Evolutionary conservation across 2,113 vertebrate species (phyloP), one percentile per base, ranked within the genome.

Genomic region (Oxygymnocypris stewartii): DNA sequence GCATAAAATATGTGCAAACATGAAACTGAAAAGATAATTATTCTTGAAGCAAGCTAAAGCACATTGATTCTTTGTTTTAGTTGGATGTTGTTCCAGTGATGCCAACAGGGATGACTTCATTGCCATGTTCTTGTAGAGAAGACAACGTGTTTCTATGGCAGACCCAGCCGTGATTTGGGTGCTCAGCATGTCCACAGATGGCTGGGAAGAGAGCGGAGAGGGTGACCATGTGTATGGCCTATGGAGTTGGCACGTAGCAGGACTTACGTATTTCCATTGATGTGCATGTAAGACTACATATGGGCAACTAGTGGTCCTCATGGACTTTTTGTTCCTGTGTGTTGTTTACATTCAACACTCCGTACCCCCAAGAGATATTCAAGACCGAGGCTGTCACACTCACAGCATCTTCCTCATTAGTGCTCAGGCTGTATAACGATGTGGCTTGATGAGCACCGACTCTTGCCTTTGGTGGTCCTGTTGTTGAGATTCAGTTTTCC

Each of bases 381-480:
- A 69, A 31, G 44, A 82, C 25, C 2, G n/a, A 31, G 80, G n/a
- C 63, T 82, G 80, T 69, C 80, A 82, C 6, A 31, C 61, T 82
- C 63, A 51, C 63, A 82, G 80, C 80, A 6, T 82, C 42, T 69
- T 82, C 42, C 61, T 82, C 28, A 69, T 82, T 82, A 82, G 80
- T 69, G 80, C 18, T 67, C 44, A 82, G 61, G 40, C 63, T 51
- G 28, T 47, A 49, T 67, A 67, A 69, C 42, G 14, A 28, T 81
- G 57, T 81, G 79, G 8, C 59, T 81, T 81, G 79, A 81, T 81
- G 20, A 44, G 79, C 79, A 81, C 57, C 28, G 79, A 81, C 57
- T 82, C 65, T 49, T 82, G 44, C 31, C 47, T 54, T 84, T 37
- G 49, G 31, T 25, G 31, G 31, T 84, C 28, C 49, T 54, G 67